Base-by-base conservation (phyloP, 2,888 invertebrate genomes). In the Nymphalis polychloros region DNA sequence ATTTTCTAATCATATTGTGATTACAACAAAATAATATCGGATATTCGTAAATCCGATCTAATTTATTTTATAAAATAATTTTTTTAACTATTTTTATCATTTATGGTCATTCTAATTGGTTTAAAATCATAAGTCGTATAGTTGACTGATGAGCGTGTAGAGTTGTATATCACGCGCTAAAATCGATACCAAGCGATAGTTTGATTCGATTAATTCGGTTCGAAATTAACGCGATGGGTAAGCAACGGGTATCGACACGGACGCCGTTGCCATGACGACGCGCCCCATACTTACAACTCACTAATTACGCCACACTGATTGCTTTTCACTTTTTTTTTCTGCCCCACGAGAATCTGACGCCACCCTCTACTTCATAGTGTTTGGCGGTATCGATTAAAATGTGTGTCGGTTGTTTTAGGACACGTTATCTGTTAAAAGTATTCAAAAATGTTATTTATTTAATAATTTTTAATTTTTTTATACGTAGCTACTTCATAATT, bases 301-400 rank as follows among this genome's bases (percentile, higher is more conserved):
- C 92, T 92, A 92, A 92, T 92, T 92, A 92, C 91, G 88, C 90
- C 90, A 89, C 92, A 91, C 89, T 92, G 92, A 92, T 92, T 92
- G 92, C 92, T 91, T 92, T 92, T 89, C 87, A 89, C 89, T 89
- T 92, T 91, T 86, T n/a, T 89, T 90, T 87, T 41, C 81, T 87
- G 84, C 90, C 90, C 92, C 85, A 88, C 84, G 87, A 91, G 92
- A 89, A 87, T 83, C 86, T 86, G 87, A 86, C 85, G 87, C 89
- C 89, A 88, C 91, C 91, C 92, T 86, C 87, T 87, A 84, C 81
- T 57, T 57, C 57, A 80, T 74, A 68, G 63, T 67, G 72, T 75
- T 72, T 73, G 72, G 72, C 72, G 73, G 71, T 76, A 76, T 80
- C 77, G 77, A 77, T 86, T 88, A 68, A 67, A 74, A 69, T 55